Base-by-base conservation (phyloP, 2,797 vertebrate genomes). In the Phalloptychus januarius region DNA sequence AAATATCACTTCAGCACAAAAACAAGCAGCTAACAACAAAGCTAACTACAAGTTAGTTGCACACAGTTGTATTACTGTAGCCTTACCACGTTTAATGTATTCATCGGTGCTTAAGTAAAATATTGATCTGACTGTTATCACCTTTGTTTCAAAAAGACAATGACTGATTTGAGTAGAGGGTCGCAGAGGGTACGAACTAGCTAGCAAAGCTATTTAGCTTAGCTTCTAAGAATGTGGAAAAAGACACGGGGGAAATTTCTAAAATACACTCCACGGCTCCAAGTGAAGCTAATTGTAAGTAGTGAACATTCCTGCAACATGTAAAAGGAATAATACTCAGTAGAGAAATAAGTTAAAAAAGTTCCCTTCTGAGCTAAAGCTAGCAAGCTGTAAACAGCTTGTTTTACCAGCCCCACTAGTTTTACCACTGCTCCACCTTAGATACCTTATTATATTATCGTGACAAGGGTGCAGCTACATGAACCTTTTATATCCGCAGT, bases 341-440 rank as follows among this genome's bases (percentile, higher is more conserved):
- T 0, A 0, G 3, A 71, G 15, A 0, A 40, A 25, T 58, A 36
- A 33, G 20, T 7, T 28, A 69, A 2, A 38, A 5, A 72, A 38
- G 28, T n/a, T 31, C 10, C n/a, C 20, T 44, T 40, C 1, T 42
- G 4, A 71, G 20, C 7, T 61, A 25, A 36, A 28, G 63, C 58
- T 82, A 86, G 80, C 86, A 69, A 8, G 77, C 54, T 84, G 91
- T 54, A 85, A 83, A 11, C 7, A 70, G 1, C 42, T 75, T 80
- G 86, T 70, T 84, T 89, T 7, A 45, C 25, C 20, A 82, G n/a
- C 36, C 58, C 75, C 69, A 76, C 28, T 44, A 71, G 23, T 28
- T 20, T 46, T 28, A 69, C 8, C 25, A 20, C 10, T 18, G n/a
- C 72, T 25, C 3, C 0, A 3, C 8, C 25, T 40, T 40, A 4